A percentile compares a stretch with the other conserved stretches of the same genome.
These are phyloP conservation scores for Leucoma salicis DNA, from an alignment of 2,888 invertebrate species.

Conservation along the genomic window DNA sequence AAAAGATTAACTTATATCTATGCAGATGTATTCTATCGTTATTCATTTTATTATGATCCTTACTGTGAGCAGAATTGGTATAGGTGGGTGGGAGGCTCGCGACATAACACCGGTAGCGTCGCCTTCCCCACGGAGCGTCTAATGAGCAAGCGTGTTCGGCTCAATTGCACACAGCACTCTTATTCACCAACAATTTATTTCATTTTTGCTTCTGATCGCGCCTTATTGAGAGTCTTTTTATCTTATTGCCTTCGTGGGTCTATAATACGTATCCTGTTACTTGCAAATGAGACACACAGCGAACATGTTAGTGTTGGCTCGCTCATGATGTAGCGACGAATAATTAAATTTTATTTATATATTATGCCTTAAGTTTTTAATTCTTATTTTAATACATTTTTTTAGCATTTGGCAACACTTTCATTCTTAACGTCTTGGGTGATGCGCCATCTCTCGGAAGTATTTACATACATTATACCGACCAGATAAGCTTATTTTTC, in stretches of 20 bases:
- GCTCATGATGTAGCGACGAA: conserved; percentile 70
- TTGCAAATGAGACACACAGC: conserved; percentile 79
- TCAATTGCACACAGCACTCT: conserved; percentile 80
- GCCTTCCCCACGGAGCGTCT: conserved; percentile 48
- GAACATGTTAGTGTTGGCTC: conserved; percentile 68
- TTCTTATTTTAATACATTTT: too few species aligned
- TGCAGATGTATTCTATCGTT: conserved; percentile 22
- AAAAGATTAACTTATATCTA: conserved; percentile 27
- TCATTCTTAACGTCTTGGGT: too few species aligned
- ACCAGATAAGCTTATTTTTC: too few species aligned
- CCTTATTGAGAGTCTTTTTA: conserved; percentile 81
- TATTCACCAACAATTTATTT: conserved; percentile 81
- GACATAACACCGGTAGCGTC: conserved; percentile 35
- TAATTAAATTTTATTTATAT: conserved; percentile 76
- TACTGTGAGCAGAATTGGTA: conserved; percentile 11
- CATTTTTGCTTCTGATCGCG: conserved; percentile 82
- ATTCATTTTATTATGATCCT: conserved; percentile 23
- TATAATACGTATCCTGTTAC: conserved; percentile 79
- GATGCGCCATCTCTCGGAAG: too few species aligned
- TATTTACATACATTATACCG: too few species aligned
- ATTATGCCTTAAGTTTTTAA: too few species aligned
- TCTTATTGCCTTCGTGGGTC: conserved; percentile 79
- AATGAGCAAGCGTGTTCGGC: conserved; percentile 80
- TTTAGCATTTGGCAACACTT: too few species aligned
- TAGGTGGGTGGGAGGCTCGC: conserved; percentile 20